Percentiles rank a stretch among this genome's conserved stretches.
Conservation (phyloP, 2,113 vertebrate species). For the Lophochroa leadbeateri region DNA sequence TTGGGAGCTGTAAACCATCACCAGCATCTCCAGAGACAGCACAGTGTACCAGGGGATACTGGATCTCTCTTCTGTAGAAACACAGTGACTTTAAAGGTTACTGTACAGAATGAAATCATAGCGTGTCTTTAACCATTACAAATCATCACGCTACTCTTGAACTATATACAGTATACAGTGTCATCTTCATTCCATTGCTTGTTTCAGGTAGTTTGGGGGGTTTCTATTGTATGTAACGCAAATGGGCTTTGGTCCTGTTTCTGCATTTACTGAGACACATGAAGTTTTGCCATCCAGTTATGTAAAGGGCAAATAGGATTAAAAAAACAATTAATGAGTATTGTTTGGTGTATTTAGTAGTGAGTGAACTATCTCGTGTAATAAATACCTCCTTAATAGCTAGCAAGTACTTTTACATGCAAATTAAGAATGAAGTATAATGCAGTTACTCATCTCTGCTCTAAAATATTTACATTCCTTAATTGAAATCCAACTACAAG, state of each 20-base stretch:
- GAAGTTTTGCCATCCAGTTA: not conserved
- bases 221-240: not conserved
- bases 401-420: not conserved
- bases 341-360: not conserved
- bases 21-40: not conserved
- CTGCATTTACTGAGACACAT: not conserved
- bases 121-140: not conserved
- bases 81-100: not conserved
- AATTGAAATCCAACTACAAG: not conserved
- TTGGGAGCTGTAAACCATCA: not conserved
- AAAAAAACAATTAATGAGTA: fast-evolving
- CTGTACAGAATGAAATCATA: not conserved
- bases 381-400: not conserved
- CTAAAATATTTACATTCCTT: slow-evolving; percentile 25
- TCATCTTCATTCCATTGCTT: not conserved
- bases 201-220: not conserved
- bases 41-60: not conserved
- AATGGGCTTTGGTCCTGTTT: not conserved
- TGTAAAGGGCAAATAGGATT: not conserved
- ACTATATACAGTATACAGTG: not conserved
- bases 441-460: not conserved
- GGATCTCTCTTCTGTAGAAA: not conserved
- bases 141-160: not conserved
- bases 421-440: slow-evolving; percentile 15
- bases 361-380: not conserved